These are phyloP conservation scores for Agrenia bidenticulata DNA, from an alignment of 2,888 invertebrate species.

Conservation along the genomic window DNA sequence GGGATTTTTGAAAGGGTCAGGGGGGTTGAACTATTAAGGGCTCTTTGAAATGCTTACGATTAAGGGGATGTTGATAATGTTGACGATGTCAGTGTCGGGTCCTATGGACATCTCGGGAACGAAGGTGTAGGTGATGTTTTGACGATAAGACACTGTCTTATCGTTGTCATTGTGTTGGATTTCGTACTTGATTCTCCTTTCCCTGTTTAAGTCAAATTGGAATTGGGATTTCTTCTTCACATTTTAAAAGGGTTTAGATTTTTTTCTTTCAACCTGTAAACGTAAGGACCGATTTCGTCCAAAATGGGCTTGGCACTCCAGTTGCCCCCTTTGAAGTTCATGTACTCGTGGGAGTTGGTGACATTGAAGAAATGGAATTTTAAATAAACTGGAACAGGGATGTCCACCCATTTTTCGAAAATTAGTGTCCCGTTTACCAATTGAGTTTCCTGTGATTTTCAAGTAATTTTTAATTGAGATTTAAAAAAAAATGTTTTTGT, in stretches of 20 bases:
- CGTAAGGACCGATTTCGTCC: slow-evolving; percentile 43
- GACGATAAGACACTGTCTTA: slow-evolving; percentile 39
- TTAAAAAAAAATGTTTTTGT: neutral
- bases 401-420: slow-evolving; percentile 44
- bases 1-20: no score
- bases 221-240: neutral
- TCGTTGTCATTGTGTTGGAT: slow-evolving; percentile 24
- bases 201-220: slow-evolving; percentile 22
- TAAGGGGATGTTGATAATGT: slow-evolving; percentile 35
- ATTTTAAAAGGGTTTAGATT: no score
- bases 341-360: slow-evolving; percentile 27
- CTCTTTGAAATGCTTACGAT: slow-evolving; percentile 38
- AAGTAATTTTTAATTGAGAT: neutral
- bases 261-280: no score
- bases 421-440: slow-evolving; percentile 12
- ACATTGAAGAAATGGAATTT: slow-evolving; percentile 32
- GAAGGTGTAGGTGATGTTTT: slow-evolving; percentile 34
- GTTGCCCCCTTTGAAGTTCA: slow-evolving; percentile 22
- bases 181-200: slow-evolving; percentile 40
- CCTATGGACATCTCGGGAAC: slow-evolving; percentile 19
- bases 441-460: neutral
- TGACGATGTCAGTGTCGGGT: slow-evolving; percentile 22
- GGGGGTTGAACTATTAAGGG: no score
- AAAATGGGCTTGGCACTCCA: slow-evolving; percentile 25
- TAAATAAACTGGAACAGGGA: slow-evolving; percentile 38